phyloP scores from a whole-genome alignment of 2,113 vertebrate genomes.

The Cnemophilus loriae region DNA sequence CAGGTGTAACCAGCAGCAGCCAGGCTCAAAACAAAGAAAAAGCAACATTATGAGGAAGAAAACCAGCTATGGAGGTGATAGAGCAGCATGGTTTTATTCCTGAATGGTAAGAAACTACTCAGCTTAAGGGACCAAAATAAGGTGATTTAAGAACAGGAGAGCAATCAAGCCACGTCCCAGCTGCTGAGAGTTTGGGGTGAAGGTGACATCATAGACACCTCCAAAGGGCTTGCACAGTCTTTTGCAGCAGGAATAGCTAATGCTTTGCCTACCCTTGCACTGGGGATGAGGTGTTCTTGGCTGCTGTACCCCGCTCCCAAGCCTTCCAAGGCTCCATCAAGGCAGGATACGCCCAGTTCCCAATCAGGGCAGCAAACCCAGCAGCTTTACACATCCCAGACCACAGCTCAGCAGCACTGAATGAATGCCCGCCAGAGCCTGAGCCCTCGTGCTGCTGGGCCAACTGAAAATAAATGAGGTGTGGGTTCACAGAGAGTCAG shows the following conservation, averaged over 20 bases:
- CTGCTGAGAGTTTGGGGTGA: not conserved
- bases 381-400: not conserved
- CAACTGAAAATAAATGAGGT: slow-evolving; percentile 7
- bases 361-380: not conserved
- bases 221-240: not conserved
- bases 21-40: not conserved
- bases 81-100: not conserved
- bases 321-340: not conserved
- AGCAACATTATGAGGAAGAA: not conserved
- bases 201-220: not conserved
- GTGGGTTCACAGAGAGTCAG: not conserved
- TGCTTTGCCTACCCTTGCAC: not conserved
- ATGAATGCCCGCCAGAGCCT: accelerated
- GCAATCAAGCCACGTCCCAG: not conserved
- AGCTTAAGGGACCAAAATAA: not conserved
- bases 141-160: not conserved
- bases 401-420: not conserved
- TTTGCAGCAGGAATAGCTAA: not conserved
- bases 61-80: not conserved
- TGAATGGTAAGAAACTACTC: not conserved
- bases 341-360: not conserved
- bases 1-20: not conserved
- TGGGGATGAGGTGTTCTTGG: not conserved
- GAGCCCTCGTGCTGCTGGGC: not conserved
- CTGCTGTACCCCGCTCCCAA: not conserved